Conservation (phyloP, 2,113 vertebrate genomes). For the Bujurquina vittata region DNA sequence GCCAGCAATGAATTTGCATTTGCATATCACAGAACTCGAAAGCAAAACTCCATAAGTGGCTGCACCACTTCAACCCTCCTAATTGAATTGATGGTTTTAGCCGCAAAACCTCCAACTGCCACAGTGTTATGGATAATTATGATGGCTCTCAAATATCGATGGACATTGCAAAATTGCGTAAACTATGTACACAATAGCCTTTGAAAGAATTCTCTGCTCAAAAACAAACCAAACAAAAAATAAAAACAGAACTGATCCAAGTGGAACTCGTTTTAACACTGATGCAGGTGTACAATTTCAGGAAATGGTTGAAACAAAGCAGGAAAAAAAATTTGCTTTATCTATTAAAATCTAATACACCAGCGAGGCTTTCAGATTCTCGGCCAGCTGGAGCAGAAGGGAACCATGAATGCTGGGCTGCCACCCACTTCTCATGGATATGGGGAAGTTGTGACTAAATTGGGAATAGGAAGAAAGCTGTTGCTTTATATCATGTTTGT, state of each 20-base stretch:
- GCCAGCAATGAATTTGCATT: background rate
- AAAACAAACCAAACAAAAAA: no score
- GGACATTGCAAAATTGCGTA: background rate
- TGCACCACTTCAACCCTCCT: background rate
- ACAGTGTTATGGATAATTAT: background rate
- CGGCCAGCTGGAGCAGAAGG: conserved; percentile 57
- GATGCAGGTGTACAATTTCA: background rate
- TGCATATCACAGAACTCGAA: conserved; percentile 29
- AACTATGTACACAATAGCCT: background rate
- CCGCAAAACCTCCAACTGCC: conserved; percentile 6
- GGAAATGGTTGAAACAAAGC: background rate
- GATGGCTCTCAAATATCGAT: background rate
- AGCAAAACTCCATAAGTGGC: conserved; percentile 10
- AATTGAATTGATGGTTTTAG: conserved; percentile 7
- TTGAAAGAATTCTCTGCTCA: background rate
- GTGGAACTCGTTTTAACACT: background rate
- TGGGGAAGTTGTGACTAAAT: conserved; percentile 84
- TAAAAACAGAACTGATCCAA: background rate
- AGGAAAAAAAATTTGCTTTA: background rate
- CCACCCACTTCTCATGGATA: conserved; percentile 77
- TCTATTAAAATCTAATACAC: background rate
- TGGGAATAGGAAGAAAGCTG: conserved; percentile 80
- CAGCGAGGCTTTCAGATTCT: conserved; percentile 14
- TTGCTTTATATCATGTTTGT: conserved; percentile 78
- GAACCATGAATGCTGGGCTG: conserved; percentile 74